Evolutionary conservation across 1,140 invertebrate genomes (phyloP).

Genomic region (Rhyacophila brunnea): DNA sequence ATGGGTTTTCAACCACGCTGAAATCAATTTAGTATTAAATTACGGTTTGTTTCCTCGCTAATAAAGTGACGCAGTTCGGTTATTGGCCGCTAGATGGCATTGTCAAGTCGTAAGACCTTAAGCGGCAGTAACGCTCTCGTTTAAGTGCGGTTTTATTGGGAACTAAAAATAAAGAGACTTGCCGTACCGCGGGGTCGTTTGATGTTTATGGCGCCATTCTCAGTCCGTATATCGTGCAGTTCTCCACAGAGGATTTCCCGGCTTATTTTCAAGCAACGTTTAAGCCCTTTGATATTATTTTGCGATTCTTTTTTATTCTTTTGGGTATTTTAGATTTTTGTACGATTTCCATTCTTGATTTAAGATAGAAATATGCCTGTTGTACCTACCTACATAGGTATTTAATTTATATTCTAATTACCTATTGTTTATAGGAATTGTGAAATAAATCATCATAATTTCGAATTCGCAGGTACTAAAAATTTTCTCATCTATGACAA

Average conservation of each 20-base stretch:
- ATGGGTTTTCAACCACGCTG: too few relatives aligned
- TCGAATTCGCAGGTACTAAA: too few relatives aligned
- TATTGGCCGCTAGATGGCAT: slow-evolving; percentile 40
- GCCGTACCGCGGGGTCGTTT: slow-evolving; percentile 33
- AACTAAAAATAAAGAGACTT: slow-evolving; percentile 37
- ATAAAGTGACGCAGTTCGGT: slow-evolving; percentile 36
- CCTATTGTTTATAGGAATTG: too few relatives aligned
- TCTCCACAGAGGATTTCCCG: slow-evolving; percentile 1
- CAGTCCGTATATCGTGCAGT: slow-evolving; percentile 45
- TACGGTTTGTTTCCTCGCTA: slow-evolving; percentile 27
- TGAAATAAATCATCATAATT: too few relatives aligned
- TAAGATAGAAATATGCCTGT: too few relatives aligned
- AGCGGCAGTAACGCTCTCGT: slow-evolving; percentile 21
- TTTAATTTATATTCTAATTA: too few relatives aligned
- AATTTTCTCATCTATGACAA: too few relatives aligned
- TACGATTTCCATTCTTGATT: too few relatives aligned
- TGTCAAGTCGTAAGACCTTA: slow-evolving; percentile 19
- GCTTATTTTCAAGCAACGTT: too few relatives aligned
- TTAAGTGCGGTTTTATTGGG: slow-evolving; percentile 30
- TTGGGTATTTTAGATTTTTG: too few relatives aligned
- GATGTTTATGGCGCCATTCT: slow-evolving; percentile 51
- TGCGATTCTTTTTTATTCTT: background rate
- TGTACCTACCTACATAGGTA: too few relatives aligned
- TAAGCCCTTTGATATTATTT: too few relatives aligned
- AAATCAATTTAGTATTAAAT: background rate